Percentiles rank a stretch among this genome's conserved stretches.
phyloP scores from a whole-genome alignment of 2,888 invertebrate genomes.

The Choristoneura rosaceana region DNA sequence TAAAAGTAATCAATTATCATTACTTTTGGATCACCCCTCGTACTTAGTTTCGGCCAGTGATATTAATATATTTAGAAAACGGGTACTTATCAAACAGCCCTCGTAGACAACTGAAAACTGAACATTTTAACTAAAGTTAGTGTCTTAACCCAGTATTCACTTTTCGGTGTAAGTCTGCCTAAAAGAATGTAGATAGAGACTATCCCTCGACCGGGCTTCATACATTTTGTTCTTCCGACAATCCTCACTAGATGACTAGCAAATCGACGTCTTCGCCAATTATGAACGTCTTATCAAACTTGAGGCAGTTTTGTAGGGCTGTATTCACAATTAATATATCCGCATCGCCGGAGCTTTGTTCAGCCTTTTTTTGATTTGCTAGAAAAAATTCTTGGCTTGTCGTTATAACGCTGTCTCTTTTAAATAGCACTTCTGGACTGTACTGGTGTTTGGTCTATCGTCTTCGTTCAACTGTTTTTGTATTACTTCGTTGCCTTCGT shows the following conservation, averaged over 20 bases:
- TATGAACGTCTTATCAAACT: background rate
- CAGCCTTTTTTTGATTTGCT: background rate
- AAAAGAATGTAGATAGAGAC: no score
- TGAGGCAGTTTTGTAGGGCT: background rate
- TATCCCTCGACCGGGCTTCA: slow-evolving; percentile 5
- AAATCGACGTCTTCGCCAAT: slow-evolving; percentile 9
- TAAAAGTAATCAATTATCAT: no score
- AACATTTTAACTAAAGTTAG: no score
- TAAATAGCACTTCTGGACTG: background rate
- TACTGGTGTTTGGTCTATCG: background rate
- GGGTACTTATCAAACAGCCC: no score
- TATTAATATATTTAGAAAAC: no score
- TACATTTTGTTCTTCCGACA: background rate
- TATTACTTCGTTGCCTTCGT: background rate
- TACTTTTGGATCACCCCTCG: no score
- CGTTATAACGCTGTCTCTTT: background rate
- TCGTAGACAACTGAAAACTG: no score
- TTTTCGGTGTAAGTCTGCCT: no score
- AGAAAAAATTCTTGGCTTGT: background rate
- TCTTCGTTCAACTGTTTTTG: background rate
- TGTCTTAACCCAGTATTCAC: no score
- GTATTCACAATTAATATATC: background rate
- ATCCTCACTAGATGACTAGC: background rate
- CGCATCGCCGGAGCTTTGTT: slow-evolving; percentile 1
- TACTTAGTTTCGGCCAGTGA: no score